Evolutionary conservation across 2,797 vertebrate genomes (phyloP), one percentile per base, ranked within the genome.

Genomic region (Tragelaphus eurycerus): DNA sequence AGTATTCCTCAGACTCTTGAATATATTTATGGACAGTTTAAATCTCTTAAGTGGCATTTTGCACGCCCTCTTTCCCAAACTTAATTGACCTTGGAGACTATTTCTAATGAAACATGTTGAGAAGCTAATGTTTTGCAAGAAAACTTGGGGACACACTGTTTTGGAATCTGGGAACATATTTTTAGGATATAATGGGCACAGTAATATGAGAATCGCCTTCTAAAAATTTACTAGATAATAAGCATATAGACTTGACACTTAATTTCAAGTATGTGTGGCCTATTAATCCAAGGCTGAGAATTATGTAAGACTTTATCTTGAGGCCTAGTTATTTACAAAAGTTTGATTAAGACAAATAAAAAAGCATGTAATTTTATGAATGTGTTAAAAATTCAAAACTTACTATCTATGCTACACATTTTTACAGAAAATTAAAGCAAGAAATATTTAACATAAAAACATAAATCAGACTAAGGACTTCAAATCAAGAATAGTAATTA

Each of bases 41-140:
- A 81, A 62, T 90, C 43, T 90, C 48, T 86, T 67, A 59, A 62
- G 38, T 74, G 38, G 3, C 64, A 60, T 84, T 94, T 82, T 89
- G 10, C 16, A 54, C 27, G 6, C 34, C 62, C 10, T 86, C 31
- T 86, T 97, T 94, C 76, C 52, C 52, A 79, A 78, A 94, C 54
- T 93, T 95, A 87, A 64, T 84, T 86, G 38, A 76, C 57, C 29
- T 95, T 46, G 29, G 25, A 83, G 60, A 1, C 46, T 90, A 5
- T 89, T 89, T 92, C 86, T 96, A 71, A 93, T 79, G 19, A 96
- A 92, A 88, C 9, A 71, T 16, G 19, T 57, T 82, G 23, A 88
- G 46, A n/a, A 93, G 78, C 16, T 90, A 95, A 83, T 27, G 12
- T 34, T 88, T 21, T 92, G 2, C 4, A 83, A 34, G 62, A 89